These are phyloP conservation scores for Ernsta delagoae DNA, from an alignment of 2,888 invertebrate genomes.

Conservation along the genomic window DNA sequence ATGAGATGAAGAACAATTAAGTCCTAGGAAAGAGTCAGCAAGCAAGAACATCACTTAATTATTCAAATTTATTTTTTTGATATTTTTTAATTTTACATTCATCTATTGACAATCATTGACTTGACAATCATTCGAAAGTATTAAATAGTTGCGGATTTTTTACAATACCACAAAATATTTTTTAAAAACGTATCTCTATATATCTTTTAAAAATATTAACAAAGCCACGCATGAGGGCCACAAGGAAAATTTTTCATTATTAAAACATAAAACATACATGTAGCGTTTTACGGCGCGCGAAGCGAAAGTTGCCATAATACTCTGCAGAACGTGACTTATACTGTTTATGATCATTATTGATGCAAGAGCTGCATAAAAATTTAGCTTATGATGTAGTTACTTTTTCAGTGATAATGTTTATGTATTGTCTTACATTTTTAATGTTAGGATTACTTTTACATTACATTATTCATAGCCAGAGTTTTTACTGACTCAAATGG, in stretches of 20 bases:
- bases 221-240: slow-evolving; percentile 3
- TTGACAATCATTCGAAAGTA: too few species aligned
- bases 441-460: too few species aligned
- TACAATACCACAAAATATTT: neutral
- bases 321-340: slow-evolving; percentile 19
- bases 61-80: too few species aligned
- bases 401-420: neutral
- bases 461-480: too few species aligned
- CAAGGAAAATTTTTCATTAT: slow-evolving; percentile 11
- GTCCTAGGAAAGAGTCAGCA: too few species aligned
- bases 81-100: too few species aligned
- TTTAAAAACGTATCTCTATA: neutral
- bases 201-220: neutral
- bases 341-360: slow-evolving; percentile 11
- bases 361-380: slow-evolving; percentile 8
- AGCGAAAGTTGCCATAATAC: slow-evolving; percentile 18
- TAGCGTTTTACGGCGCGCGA: slow-evolving; percentile 10
- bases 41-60: too few species aligned
- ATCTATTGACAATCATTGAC: too few species aligned
- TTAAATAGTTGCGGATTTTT: too few species aligned
- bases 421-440: neutral
- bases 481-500: too few species aligned
- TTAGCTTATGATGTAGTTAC: neutral
- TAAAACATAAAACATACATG: slow-evolving; percentile 28
- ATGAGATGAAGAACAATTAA: too few species aligned